Evolutionary conservation across 2,888 invertebrate species (phyloP), one percentile per base, ranked within the genome.

Genomic region (Podotricha telesiphe): DNA sequence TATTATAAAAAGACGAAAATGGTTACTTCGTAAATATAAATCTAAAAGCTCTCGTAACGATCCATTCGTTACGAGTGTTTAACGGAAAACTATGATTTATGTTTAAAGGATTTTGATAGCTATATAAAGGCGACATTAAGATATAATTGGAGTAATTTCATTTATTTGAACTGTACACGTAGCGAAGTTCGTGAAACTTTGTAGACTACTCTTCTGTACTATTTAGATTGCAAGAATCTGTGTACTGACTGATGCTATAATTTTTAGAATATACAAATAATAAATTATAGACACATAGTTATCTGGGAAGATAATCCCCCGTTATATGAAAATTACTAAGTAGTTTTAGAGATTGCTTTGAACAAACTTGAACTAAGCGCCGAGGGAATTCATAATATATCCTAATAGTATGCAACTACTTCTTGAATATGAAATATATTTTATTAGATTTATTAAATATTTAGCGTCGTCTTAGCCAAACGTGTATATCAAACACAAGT

Each of bases 281-380:
- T 17, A 17, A 53, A 17, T 6, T 53, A 34, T 53, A 34, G 28
- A n/a, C 28, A 34, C 28, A 0, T 34, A n/a, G 5, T n/a, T 34
- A n/a, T n/a, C n/a, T n/a, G n/a, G n/a, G n/a, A n/a, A 53, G 28
- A 34, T 53, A 34, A 53, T 53, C 34, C 17, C 34, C 11, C 19
- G n/a, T 28, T 17, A 0, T 53, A 34, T 34, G 34, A 55, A 34
- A 55, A 34, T 13, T 34, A 17, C 13, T 53, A 34, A 34, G 34
- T 37, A 55, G 55, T 55, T 55, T 55, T 37, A 55, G 55, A 17
- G n/a, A 28, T 53, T 15, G 53, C 53, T 53, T 53, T 10, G 53
- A n/a, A 28, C 53, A 53, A 55, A 55, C 17, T 17, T 11, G 10
- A 53, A 17, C 11, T 37, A 10, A 13, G 34, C 55, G 34, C 17